These are phyloP conservation scores for Pteromalus puparum DNA, from an alignment of 1,140 invertebrate genomes.

Conservation along the genomic window DNA sequence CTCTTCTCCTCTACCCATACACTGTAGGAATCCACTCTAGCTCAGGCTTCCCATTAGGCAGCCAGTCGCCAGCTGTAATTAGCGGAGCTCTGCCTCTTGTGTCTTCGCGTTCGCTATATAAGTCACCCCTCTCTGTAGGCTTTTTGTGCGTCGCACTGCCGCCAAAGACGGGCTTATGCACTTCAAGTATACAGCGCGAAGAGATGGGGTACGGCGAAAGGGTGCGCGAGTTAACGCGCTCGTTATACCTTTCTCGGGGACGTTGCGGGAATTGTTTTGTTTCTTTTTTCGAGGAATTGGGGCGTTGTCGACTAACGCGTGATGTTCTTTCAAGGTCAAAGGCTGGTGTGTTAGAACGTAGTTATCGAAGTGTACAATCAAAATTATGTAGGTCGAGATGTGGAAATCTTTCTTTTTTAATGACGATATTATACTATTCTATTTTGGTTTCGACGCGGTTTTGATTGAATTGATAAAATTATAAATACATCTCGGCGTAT, in stretches of 20 bases:
- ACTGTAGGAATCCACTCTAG: slow-evolving; percentile 58
- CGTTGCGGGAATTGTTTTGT: background rate
- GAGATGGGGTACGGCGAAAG: too few species aligned
- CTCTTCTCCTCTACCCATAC: background rate
- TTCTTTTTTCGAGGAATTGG: background rate
- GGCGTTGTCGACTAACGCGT: too few species aligned
- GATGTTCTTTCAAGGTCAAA: too few species aligned
- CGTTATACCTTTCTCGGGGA: background rate
- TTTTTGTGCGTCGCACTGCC: background rate
- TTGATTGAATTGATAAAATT: too few species aligned
- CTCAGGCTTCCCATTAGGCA: slow-evolving; percentile 58
- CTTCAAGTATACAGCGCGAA: background rate
- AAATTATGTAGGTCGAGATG: too few species aligned
- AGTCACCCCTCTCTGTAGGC: background rate
- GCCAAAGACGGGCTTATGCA: background rate
- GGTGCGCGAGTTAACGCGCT: background rate
- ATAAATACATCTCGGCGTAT: too few species aligned
- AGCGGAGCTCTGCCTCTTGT: slow-evolving; percentile 51
- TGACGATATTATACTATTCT: too few species aligned
- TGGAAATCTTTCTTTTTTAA: too few species aligned
- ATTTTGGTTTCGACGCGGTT: too few species aligned
- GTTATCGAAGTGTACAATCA: too few species aligned
- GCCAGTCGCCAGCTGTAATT: slow-evolving; percentile 56
- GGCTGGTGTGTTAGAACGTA: too few species aligned
- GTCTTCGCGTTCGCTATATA: background rate